phyloP scores from a whole-genome alignment of 2,113 vertebrate genomes.

The Toxotes jaculatrix region DNA sequence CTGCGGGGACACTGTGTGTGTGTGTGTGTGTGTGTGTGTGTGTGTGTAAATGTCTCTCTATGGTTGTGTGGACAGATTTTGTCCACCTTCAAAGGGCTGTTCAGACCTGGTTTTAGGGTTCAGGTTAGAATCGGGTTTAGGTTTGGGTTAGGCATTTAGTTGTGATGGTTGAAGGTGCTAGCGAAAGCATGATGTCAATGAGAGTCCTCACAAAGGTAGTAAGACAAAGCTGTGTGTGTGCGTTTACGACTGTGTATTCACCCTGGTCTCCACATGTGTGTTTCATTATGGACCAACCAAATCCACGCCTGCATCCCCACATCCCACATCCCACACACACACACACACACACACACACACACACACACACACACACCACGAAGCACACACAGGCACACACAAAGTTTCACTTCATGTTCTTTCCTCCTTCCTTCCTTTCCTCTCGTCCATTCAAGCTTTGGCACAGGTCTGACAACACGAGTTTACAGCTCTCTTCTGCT shows the following conservation, averaged over 20 bases:
- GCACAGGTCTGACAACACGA: background rate
- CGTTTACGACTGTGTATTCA: constrained; percentile 1
- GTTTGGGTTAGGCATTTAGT: too few species aligned
- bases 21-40: background rate
- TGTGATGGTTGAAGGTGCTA: too few species aligned
- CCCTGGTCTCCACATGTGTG: background rate
- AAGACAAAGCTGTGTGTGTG: constrained; percentile 36
- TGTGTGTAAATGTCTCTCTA: background rate
- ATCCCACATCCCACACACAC: background rate
- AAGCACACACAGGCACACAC: too few species aligned
- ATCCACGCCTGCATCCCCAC: background rate
- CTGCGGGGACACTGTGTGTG: background rate
- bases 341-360: background rate
- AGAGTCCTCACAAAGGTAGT: too few species aligned
- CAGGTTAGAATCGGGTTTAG: too few species aligned
- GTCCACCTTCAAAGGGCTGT: too few species aligned
- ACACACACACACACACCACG: background rate
- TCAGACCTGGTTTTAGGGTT: too few species aligned
- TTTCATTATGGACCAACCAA: constrained; percentile 22
- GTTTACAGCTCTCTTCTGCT: background rate
- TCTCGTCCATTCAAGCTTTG: background rate
- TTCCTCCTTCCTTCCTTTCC: too few species aligned
- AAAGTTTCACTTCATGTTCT: background rate
- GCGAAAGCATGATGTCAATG: too few species aligned
- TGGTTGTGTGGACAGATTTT: too few species aligned